Conservation (phyloP, 2,113 vertebrate genomes). For the Nansenia antarctica region DNA sequence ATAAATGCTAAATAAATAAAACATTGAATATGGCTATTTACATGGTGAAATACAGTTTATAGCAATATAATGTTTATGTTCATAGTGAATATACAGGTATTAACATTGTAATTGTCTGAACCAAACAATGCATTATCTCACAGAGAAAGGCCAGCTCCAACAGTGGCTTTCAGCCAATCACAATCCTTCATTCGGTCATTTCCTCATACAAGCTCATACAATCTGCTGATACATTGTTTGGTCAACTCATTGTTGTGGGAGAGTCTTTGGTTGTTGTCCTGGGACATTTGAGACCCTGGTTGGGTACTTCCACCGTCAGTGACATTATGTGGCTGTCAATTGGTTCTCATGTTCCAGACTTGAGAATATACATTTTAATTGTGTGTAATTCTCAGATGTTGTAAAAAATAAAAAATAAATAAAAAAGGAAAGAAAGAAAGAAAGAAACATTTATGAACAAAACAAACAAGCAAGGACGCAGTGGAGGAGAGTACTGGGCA, state of each 20-base stretch:
- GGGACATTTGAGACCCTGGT: background rate
- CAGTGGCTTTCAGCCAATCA: slow-evolving; percentile 16
- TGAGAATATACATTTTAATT: background rate
- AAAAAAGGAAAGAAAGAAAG: no score
- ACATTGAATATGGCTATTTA: slow-evolving; percentile 34
- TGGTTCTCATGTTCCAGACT: background rate
- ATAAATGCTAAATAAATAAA: slow-evolving; percentile 40
- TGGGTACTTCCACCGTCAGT: slow-evolving; percentile 1
- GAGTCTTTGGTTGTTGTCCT: slow-evolving; percentile 46
- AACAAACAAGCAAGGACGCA: slow-evolving; percentile 2
- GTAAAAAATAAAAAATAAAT: background rate
- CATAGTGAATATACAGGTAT: slow-evolving; percentile 31
- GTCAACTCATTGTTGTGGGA: slow-evolving; percentile 24
- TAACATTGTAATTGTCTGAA: slow-evolving; percentile 25
- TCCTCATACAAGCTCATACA: slow-evolving; percentile 17
- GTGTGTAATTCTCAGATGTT: background rate
- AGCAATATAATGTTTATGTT: slow-evolving; percentile 11
- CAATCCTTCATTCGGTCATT: slow-evolving; percentile 13
- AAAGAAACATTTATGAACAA: no score
- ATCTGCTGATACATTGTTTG: slow-evolving; percentile 21
- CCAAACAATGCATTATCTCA: slow-evolving; percentile 26
- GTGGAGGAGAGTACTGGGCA: background rate
- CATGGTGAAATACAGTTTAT: slow-evolving; percentile 20
- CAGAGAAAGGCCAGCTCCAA: slow-evolving; percentile 10
- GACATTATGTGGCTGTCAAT: slow-evolving; percentile 1